Evolutionary conservation across 2,113 vertebrate genomes (phyloP).

Genomic region (Thinocorus orbignyianus): DNA sequence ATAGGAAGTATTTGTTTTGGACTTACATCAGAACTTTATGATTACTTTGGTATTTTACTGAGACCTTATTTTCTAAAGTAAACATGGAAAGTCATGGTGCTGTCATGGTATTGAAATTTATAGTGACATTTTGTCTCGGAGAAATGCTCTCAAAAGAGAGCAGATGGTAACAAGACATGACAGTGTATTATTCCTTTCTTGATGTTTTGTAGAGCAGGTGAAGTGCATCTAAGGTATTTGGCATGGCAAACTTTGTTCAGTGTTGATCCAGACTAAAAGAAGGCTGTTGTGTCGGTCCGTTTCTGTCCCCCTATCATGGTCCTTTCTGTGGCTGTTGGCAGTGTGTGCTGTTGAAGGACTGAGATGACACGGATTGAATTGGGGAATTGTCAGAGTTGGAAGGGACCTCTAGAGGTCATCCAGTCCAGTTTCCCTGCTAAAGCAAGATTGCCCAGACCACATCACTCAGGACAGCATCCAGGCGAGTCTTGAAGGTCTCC

Average conservation of each 20-base stretch:
- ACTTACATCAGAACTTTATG: not conserved
- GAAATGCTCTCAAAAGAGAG: not conserved
- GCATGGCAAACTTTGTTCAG: not conserved
- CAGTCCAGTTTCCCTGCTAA: too few species aligned
- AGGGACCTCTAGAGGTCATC: too few species aligned
- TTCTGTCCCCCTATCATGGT: fast-evolving
- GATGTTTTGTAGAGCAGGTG: not conserved
- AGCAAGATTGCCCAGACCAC: too few species aligned
- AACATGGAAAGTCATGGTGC: not conserved
- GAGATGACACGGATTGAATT: not conserved
- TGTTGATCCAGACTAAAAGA: not conserved
- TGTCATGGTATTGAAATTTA: not conserved
- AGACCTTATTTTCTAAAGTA: not conserved
- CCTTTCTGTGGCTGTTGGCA: not conserved
- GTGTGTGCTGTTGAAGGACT: not conserved
- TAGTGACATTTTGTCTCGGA: not conserved
- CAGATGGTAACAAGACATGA: not conserved
- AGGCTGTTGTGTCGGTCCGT: not conserved
- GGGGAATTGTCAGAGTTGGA: too few species aligned
- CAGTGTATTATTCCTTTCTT: not conserved
- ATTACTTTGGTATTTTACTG: not conserved
- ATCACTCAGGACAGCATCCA: too few species aligned
- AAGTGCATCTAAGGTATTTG: not conserved
- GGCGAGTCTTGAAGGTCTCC: too few species aligned
- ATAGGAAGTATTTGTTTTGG: not conserved